Evolutionary conservation across 2,113 vertebrate genomes (phyloP), one percentile per base, ranked within the genome.

Genomic region (Sturnus vulgaris): DNA sequence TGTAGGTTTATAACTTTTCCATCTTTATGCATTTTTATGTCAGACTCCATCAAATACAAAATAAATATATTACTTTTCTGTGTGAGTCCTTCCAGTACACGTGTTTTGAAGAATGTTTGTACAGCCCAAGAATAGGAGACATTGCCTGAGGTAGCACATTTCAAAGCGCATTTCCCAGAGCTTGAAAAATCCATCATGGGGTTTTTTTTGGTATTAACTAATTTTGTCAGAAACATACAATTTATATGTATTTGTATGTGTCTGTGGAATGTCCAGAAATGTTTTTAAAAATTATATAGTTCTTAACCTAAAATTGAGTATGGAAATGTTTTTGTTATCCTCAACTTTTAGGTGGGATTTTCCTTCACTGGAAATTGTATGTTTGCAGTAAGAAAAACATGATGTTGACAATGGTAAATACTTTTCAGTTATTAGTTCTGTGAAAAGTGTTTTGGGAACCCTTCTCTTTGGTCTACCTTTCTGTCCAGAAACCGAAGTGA

Each of bases 121-220:
- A 12, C 6, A 85, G 16, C 20, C 22, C 33, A 63, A 66, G 20
- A 17, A 86, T 6, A 75, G 15, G n/a, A 79, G 82, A 46, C 9
- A 23, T n/a, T 63, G 28, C 22, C 25, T 53, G 46, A 69, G 7
- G 52, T 73, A 82, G 10, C 4, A 57, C 40, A 87, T 81, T 60
- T 18, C 9, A 30, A 12, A 66, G 22, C 1, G 1, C 6, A n/a
- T 70, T 73, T 81, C 14, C 33, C 1, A 0, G 46, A 77, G 7
- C 35, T 11, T 85, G 21, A 77, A 73, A 95, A 77, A 39, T 56
- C 55, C 12, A 30, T 82, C 1, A 11, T 9, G 7, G 21, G 37
- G 12, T 40, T 66, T 46, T 47, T 35, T 69, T 53, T 80, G 8
- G 2, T 61, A 63, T 71, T 70, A 79, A 70, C 14, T 57, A 1